Conservation (phyloP, 1,140 invertebrate species). For the Heterodera carotae region DNA sequence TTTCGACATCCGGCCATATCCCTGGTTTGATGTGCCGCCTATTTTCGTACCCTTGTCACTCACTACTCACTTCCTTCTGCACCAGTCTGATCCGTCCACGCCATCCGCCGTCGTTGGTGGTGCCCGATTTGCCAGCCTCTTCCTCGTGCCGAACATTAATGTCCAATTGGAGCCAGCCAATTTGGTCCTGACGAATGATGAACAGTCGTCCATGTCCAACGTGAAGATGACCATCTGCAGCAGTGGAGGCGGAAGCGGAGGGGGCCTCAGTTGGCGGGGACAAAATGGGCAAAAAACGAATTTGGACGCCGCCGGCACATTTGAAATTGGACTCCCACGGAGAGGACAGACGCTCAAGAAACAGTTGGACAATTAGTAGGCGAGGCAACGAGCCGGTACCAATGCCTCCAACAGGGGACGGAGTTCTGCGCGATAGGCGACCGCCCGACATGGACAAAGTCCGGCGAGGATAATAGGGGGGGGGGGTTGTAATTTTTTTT, state of each 20-base stretch:
- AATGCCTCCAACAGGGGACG: neutral
- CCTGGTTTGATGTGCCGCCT: too few species aligned
- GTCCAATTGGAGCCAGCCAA: conserved; percentile 2
- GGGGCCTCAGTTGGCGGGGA: neutral
- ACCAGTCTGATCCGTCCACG: neutral
- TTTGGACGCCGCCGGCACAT: neutral
- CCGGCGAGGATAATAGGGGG: neutral
- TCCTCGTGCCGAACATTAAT: neutral
- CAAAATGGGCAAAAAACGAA: neutral
- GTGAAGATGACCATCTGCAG: conserved; percentile 7
- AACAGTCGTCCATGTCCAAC: conserved; percentile 22
- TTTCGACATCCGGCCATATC: too few species aligned
- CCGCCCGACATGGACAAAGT: too few species aligned
- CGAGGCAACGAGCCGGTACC: too few species aligned
- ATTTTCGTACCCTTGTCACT: neutral
- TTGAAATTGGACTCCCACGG: conserved; percentile 25
- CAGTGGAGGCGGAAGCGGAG: too few species aligned
- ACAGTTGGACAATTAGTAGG: conserved; percentile 13
- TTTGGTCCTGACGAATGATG: conserved; percentile 13
- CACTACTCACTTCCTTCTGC: neutral
- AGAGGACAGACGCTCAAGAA: conserved; percentile 27
- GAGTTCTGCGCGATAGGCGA: neutral
- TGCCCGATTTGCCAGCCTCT: too few species aligned
- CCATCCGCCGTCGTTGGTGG: neutral
- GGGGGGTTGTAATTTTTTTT: too few species aligned